Conservation (phyloP, 2,888 invertebrate genomes). For the Nomada lathburiana region DNA sequence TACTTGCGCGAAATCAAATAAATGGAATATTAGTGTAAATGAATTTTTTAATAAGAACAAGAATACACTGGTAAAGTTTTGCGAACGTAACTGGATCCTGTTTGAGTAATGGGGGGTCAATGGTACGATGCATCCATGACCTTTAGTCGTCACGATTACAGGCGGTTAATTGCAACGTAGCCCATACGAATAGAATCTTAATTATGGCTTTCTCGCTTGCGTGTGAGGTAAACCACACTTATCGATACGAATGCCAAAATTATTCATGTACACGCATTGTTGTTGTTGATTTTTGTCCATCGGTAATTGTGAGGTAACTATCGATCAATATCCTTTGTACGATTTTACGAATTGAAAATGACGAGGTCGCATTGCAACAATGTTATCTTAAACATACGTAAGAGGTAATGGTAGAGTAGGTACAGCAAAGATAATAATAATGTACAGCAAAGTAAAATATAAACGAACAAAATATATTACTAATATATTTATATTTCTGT, state of each 20-base stretch:
- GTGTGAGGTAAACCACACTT: slow-evolving; percentile 30
- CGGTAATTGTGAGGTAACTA: slow-evolving; percentile 3
- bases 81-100: neutral
- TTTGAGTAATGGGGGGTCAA: neutral
- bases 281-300: slow-evolving; percentile 25
- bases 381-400: neutral
- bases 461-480: slow-evolving; percentile 35
- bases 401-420: slow-evolving; percentile 9
- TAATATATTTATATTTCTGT: slow-evolving; percentile 24
- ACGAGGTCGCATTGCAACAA: neutral
- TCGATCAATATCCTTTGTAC: slow-evolving; percentile 7
- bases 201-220: slow-evolving; percentile 27
- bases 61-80: neutral
- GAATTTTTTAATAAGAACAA: too few relatives aligned
- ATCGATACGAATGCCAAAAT: slow-evolving; percentile 30
- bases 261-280: neutral
- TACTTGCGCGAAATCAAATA: too few relatives aligned
- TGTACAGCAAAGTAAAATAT: slow-evolving; percentile 19
- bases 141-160: slow-evolving; percentile 17
- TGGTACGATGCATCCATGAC: slow-evolving; percentile 16
- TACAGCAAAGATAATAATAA: slow-evolving; percentile 25
- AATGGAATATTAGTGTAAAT: too few relatives aligned
- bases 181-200: slow-evolving; percentile 17
- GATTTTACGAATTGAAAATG: neutral
- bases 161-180: slow-evolving; percentile 16